phyloP scores from a whole-genome alignment of 2,797 vertebrate genomes.

The Premnoplex brunnescens region DNA sequence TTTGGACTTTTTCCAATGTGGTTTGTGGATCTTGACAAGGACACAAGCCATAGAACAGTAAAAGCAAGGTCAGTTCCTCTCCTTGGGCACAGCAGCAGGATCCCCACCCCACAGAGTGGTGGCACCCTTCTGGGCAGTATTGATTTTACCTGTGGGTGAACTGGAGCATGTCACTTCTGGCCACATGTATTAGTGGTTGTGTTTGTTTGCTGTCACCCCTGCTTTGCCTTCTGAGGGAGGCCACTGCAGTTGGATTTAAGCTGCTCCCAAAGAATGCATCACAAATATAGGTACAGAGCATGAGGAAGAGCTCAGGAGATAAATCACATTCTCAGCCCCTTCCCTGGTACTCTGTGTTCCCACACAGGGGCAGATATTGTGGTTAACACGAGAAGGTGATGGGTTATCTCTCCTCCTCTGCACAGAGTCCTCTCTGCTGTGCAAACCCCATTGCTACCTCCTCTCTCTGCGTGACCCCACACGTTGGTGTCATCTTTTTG shows the following conservation, averaged over 20 bases:
- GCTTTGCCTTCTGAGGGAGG: not conserved
- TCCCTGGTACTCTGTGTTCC: not conserved
- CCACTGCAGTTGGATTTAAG: fast-evolving
- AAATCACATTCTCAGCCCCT: not conserved
- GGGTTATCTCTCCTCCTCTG: not conserved
- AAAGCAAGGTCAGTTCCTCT: not conserved
- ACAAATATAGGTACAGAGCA: not conserved
- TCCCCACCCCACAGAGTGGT: fast-evolving
- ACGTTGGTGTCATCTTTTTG: not conserved
- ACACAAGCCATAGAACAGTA: not conserved
- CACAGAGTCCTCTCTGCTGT: fast-evolving
- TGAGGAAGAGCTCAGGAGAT: not conserved
- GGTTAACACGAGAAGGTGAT: not conserved
- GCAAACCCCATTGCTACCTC: not conserved
- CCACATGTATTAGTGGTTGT: not conserved
- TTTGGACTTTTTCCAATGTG: not conserved
- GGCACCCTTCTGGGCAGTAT: not conserved
- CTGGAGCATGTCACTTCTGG: not conserved
- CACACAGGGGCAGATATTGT: not conserved
- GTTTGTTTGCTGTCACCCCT: fast-evolving
- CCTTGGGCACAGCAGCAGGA: not conserved
- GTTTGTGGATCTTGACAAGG: not conserved
- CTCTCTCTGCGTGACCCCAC: not conserved
- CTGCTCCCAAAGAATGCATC: not conserved
- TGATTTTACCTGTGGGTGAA: not conserved